Percentiles rank a stretch among this genome's conserved stretches.
Evolutionary conservation across 2,797 vertebrate genomes (phyloP).

Genomic region (Gadopsis marmoratus): DNA sequence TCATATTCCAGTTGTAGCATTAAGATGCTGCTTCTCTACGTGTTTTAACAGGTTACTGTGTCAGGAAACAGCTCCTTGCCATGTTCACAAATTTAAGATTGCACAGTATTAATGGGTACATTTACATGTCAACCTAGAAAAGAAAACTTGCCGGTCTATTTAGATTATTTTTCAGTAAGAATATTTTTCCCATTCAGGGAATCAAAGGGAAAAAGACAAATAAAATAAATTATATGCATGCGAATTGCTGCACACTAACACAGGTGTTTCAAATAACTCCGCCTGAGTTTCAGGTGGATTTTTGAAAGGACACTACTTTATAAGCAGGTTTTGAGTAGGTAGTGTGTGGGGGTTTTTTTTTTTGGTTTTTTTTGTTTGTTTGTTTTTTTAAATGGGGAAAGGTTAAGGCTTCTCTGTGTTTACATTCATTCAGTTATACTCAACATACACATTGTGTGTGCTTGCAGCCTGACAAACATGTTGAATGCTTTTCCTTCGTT

Average conservation of each 20-base stretch:
- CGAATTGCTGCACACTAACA: too few relatives aligned
- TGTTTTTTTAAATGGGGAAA: too few relatives aligned
- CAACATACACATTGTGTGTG: too few relatives aligned
- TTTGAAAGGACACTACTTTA: neutral
- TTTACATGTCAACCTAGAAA: conserved; percentile 3
- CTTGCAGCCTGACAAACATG: too few relatives aligned
- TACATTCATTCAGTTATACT: too few relatives aligned
- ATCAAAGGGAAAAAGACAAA: neutral
- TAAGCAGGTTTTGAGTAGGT: too few relatives aligned
- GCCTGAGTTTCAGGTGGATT: neutral
- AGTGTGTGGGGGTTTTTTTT: too few relatives aligned
- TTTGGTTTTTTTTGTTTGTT: too few relatives aligned
- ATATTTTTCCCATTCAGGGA: neutral
- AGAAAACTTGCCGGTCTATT: neutral
- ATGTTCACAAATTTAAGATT: neutral
- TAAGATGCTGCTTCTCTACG: neutral
- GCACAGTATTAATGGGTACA: neutral
- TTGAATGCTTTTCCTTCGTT: too few relatives aligned
- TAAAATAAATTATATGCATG: neutral
- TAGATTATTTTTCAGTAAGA: neutral
- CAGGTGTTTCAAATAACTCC: neutral
- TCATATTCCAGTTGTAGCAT: neutral
- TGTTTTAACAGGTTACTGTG: neutral
- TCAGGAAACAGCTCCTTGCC: neutral
- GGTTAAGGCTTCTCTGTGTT: too few relatives aligned